Percentiles rank a stretch among this genome's conserved stretches.
Conservation (phyloP, 1,140 invertebrate species). For the Apocrypta bakeri region DNA sequence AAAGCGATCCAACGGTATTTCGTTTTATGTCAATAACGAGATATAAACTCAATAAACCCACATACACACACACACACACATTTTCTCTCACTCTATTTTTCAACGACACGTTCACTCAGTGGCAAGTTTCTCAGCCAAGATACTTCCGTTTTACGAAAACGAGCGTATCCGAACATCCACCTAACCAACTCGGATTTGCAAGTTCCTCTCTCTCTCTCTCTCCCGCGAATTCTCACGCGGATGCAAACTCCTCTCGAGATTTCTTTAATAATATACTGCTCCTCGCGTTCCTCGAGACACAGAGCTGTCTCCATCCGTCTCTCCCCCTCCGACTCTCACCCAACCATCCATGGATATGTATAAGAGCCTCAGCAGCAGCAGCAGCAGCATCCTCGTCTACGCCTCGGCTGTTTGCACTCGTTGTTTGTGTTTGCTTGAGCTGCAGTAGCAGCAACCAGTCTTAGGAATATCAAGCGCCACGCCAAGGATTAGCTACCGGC, state of each 20-base stretch:
- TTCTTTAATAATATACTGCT: conserved; percentile 13
- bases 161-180: background rate
- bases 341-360: background rate
- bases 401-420: background rate
- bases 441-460: background rate
- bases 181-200: background rate
- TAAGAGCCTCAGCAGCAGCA: background rate
- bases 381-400: background rate
- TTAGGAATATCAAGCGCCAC: conserved; percentile 43
- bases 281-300: conserved; percentile 4
- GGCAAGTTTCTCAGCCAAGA: background rate
- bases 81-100: background rate
- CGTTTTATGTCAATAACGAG: too few relatives aligned
- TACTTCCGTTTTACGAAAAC: background rate
- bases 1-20: too few relatives aligned
- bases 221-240: background rate
- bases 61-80: too few relatives aligned
- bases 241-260: background rate
- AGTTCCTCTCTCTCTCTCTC: background rate
- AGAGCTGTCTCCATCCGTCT: background rate
- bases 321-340: background rate
- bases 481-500: conserved; percentile 2
- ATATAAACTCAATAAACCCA: too few relatives aligned
- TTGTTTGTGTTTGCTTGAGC: conserved; percentile 29
- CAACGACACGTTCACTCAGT: background rate